Evolutionary conservation across 2,797 vertebrate genomes (phyloP).

Genomic region (Coregonus ussuriensis): DNA sequence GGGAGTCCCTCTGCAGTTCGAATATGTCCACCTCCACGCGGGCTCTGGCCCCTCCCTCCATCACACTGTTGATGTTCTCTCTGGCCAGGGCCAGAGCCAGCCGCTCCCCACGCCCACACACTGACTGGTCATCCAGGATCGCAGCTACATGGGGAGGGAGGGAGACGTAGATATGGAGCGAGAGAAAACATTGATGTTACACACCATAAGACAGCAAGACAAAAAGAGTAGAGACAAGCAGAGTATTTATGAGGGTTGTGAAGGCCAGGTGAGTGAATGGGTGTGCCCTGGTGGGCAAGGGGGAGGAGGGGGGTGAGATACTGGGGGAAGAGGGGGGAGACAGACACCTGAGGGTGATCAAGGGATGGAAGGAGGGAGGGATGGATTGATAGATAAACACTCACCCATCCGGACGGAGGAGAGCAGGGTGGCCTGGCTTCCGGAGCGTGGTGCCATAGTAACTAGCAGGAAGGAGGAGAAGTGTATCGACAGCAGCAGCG

Average conservation of each 20-base stretch:
- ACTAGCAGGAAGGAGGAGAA: conserved; percentile 79
- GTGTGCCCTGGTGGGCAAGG: conserved; percentile 7
- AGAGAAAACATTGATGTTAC: not conserved
- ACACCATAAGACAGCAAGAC: too few species aligned
- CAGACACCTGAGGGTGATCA: conserved; percentile 2
- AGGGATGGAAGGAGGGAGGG: not conserved
- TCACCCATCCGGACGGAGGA: conserved; percentile 90
- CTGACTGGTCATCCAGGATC: conserved; percentile 92
- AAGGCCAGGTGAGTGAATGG: conserved; percentile 14
- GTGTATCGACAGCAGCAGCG: conserved; percentile 91
- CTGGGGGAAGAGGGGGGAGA: not conserved
- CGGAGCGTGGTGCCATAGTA: conserved; percentile 75
- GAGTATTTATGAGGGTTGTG: conserved; percentile 2
- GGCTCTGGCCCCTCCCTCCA: conserved; percentile 83
- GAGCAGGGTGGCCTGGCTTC: conserved; percentile 79
- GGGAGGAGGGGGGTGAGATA: not conserved
- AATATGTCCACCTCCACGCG: conserved; percentile 94
- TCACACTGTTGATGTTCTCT: conserved; percentile 91
- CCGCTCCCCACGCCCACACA: conserved; percentile 91
- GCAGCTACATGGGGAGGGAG: conserved; percentile 74
- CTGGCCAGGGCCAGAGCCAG: conserved; percentile 89
- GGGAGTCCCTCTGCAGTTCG: conserved; percentile 92
- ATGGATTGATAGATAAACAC: conserved; percentile 40
- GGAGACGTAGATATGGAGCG: not conserved
- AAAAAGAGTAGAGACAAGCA: not conserved